These are phyloP conservation scores for Lethenteron camtschaticum DNA, from an alignment of 2,113 vertebrate species.

Conservation along the genomic window DNA sequence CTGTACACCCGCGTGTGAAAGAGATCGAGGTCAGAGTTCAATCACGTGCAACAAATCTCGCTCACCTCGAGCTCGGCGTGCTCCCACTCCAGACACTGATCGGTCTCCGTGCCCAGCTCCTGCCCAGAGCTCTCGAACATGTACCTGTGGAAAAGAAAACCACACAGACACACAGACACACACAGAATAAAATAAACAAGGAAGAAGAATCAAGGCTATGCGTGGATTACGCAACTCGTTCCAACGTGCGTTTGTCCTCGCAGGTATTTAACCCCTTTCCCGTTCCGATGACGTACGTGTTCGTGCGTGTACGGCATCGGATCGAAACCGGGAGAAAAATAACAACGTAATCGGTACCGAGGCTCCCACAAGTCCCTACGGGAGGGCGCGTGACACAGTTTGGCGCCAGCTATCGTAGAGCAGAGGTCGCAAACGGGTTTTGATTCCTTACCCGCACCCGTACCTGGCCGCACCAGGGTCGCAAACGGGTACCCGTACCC, in stretches of 20 bases:
- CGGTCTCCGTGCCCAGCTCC: slow-evolving; percentile 26
- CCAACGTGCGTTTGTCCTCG: background rate
- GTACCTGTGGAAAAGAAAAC: slow-evolving; percentile 25
- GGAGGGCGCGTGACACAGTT: too few species aligned
- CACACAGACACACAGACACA: background rate
- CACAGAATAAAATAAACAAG: too few species aligned
- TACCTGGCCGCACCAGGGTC: too few species aligned
- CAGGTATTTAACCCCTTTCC: background rate
- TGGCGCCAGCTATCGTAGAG: too few species aligned
- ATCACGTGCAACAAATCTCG: background rate
- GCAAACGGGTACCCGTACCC: too few species aligned
- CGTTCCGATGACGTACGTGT: background rate
- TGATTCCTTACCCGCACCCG: too few species aligned
- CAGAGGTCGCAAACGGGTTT: too few species aligned
- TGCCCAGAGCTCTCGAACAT: slow-evolving; percentile 40
- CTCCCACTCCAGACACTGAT: slow-evolving; percentile 81
- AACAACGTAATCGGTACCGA: background rate
- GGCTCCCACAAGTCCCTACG: too few species aligned
- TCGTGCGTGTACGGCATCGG: background rate
- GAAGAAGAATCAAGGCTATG: background rate
- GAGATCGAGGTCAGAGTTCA: too few species aligned
- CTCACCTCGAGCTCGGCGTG: slow-evolving; percentile 49
- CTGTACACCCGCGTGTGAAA: too few species aligned
- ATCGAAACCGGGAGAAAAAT: background rate
- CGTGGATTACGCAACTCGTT: background rate